Evolutionary conservation across 2,113 vertebrate genomes (phyloP).

Genomic region (Sarotherodon lohbergeri): DNA sequence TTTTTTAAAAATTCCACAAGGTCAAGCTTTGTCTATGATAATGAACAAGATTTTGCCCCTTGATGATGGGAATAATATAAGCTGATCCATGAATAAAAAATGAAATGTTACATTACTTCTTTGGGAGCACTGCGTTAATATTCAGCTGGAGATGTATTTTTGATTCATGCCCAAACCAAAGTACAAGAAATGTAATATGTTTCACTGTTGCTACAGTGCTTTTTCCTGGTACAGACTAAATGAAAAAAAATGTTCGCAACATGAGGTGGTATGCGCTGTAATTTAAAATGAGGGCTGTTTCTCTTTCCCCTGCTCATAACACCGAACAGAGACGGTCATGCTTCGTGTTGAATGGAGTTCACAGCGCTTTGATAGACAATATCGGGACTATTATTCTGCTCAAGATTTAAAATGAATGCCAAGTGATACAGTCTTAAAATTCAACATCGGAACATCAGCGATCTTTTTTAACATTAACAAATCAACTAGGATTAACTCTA

Average conservation of each 20-base stretch:
- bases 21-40: conserved; percentile 25
- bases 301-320: background rate
- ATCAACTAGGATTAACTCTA: background rate
- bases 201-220: background rate
- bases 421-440: background rate
- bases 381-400: background rate
- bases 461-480: background rate
- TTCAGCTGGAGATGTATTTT: background rate
- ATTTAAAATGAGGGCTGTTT: conserved; percentile 4
- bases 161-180: background rate
- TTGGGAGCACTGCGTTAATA: conserved; percentile 1
- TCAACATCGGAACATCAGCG: background rate
- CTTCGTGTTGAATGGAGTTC: background rate
- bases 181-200: conserved; percentile 21
- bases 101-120: conserved; percentile 7
- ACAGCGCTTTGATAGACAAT: background rate
- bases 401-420: background rate
- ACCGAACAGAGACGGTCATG: background rate
- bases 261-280: background rate
- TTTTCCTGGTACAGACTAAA: conserved; percentile 19
- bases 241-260: conserved; percentile 6
- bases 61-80: conserved; percentile 16
- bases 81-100: conserved; percentile 35
- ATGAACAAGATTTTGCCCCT: conserved; percentile 11
- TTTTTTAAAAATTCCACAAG: conserved; percentile 37